phyloP scores from a whole-genome alignment of 1,140 invertebrate genomes.

The Dufourea novaeangliae region DNA sequence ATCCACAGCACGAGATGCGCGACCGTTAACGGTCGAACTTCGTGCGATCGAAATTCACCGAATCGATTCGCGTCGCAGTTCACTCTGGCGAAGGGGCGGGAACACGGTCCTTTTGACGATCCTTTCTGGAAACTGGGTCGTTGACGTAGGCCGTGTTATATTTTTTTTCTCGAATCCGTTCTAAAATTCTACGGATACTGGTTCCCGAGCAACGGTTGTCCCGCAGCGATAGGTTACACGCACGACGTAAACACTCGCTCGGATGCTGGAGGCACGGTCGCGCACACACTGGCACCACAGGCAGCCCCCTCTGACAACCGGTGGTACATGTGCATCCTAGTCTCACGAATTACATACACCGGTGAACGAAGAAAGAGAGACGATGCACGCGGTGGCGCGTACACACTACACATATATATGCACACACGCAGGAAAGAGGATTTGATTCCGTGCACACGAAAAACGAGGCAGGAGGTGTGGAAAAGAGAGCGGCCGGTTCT shows the following conservation, averaged over 20 bases:
- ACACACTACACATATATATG: background rate
- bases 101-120: background rate
- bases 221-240: constrained; percentile 27
- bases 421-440: background rate
- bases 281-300: constrained; percentile 24
- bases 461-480: constrained; percentile 40
- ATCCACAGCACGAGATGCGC: no score
- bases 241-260: constrained; percentile 62
- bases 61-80: constrained; percentile 1
- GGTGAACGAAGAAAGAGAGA: background rate
- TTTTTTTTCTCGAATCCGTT: constrained; percentile 23
- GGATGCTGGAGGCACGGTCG: constrained; percentile 24
- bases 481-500: constrained; percentile 52
- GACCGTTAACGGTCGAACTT: no score
- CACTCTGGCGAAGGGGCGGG: background rate
- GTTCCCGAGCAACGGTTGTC: constrained; percentile 25
- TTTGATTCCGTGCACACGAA: constrained; percentile 31
- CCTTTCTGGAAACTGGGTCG: background rate
- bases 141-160: background rate
- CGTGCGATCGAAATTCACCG: no score
- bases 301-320: constrained; percentile 1
- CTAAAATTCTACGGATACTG: constrained; percentile 9
- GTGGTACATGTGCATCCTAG: background rate
- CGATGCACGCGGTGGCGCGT: background rate
- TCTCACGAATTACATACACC: constrained; percentile 7